Percentiles rank a stretch among this genome's conserved stretches.
These are phyloP conservation scores for Halcyon chelicuti DNA, from an alignment of 2,797 vertebrate species.

Conservation along the genomic window DNA sequence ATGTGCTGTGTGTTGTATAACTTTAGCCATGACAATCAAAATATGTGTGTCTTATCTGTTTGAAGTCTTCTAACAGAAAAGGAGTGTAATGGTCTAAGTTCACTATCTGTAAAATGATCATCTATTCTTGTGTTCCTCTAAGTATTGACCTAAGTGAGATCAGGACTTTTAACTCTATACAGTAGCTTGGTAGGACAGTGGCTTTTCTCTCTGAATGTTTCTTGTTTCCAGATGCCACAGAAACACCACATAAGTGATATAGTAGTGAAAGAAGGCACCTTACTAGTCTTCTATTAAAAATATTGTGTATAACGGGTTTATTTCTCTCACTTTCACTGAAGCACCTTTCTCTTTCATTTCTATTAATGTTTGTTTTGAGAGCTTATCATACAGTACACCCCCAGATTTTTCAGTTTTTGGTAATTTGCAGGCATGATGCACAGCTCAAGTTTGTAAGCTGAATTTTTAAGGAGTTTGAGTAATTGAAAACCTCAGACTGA, in stretches of 20 bases:
- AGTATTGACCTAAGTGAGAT: not conserved
- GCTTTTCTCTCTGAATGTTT: not conserved
- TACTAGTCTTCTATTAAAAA: not conserved
- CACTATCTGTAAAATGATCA: not conserved
- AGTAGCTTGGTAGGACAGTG: not conserved
- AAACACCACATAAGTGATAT: not conserved
- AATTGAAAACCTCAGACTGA: not conserved
- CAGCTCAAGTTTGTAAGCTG: not conserved
- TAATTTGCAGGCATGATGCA: not conserved
- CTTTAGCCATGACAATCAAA: constrained; percentile 69
- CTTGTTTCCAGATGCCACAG: constrained; percentile 11
- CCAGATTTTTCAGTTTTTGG: not conserved
- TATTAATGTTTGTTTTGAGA: not conserved
- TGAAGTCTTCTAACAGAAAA: not conserved
- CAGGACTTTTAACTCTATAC: not conserved
- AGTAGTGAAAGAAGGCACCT: constrained; percentile 24
- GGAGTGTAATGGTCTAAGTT: not conserved
- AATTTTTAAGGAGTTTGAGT: not conserved
- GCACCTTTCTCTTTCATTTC: constrained; percentile 40
- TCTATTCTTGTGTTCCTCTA: not conserved
- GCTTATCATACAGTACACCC: not conserved
- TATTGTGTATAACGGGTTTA: not conserved
- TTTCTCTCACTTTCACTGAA: not conserved
- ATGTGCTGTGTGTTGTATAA: not conserved
- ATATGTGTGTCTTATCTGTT: not conserved